These are phyloP conservation scores for Aythya baeri DNA, from an alignment of 2,113 vertebrate genomes.

Conservation along the genomic window DNA sequence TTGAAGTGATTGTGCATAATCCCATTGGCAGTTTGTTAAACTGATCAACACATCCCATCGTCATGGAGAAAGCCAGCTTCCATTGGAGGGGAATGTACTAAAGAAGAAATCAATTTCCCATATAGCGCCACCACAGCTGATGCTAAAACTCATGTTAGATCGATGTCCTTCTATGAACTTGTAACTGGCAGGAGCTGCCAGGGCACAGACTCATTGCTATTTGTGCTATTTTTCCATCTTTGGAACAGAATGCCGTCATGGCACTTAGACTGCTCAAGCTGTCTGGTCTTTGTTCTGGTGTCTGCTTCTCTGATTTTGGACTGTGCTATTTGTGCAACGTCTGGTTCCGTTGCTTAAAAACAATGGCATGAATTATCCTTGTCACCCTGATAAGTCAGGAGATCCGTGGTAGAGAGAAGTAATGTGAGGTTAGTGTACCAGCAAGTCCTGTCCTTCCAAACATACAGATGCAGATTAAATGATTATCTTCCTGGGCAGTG, in stretches of 20 bases:
- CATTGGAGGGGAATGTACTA: background rate
- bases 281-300: background rate
- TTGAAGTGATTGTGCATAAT: constrained; percentile 8
- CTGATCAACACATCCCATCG: background rate
- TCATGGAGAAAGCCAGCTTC: background rate
- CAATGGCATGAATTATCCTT: background rate
- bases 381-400: background rate
- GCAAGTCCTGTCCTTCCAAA: background rate
- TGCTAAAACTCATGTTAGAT: background rate
- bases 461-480: background rate
- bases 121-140: background rate
- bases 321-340: background rate
- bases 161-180: background rate
- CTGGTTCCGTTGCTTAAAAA: background rate
- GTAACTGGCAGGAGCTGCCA: background rate
- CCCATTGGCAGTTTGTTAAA: background rate
- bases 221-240: background rate
- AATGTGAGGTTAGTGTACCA: background rate
- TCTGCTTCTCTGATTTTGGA: background rate
- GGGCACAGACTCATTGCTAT: background rate
- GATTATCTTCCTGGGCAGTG: background rate
- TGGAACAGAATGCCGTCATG: background rate
- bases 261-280: background rate
- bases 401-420: background rate
- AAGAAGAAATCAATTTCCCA: constrained; percentile 4